phyloP scores from a whole-genome alignment of 2,113 vertebrate species.

The Istiophorus platypterus region DNA sequence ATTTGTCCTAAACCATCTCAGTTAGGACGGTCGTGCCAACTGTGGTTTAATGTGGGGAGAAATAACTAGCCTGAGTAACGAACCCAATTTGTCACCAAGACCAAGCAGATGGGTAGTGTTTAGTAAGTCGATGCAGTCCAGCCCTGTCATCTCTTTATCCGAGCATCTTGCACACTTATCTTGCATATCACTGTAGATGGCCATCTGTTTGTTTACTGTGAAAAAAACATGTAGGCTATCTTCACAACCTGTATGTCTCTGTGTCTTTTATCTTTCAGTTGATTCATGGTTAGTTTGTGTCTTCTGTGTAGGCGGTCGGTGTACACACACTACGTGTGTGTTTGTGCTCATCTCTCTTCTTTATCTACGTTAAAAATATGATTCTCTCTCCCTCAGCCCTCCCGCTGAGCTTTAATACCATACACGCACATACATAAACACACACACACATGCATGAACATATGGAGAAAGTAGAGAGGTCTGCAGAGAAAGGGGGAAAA shows the following conservation, averaged over 20 bases:
- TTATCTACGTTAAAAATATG: conserved; percentile 37
- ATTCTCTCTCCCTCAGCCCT: conserved; percentile 26
- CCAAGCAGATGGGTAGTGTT: conserved; percentile 63
- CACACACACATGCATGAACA: conserved; percentile 34
- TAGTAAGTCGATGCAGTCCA: conserved; percentile 24
- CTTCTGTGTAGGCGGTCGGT: background rate
- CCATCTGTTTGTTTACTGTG: conserved; percentile 49
- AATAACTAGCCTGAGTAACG: conserved; percentile 61
- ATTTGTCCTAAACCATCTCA: conserved; percentile 70
- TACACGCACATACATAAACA: conserved; percentile 21
- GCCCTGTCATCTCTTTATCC: conserved; percentile 44
- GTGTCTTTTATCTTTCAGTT: conserved; percentile 22
- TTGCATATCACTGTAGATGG: conserved; percentile 15
- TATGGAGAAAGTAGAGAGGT: conserved; percentile 41
- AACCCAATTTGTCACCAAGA: conserved; percentile 64
- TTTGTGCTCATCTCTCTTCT: conserved; percentile 30
- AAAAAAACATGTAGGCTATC: conserved; percentile 32
- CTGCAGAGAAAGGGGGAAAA: conserved; percentile 18
- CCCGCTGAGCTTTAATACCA: conserved; percentile 33
- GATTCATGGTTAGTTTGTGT: conserved; percentile 29
- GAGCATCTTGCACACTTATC: conserved; percentile 25
- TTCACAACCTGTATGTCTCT: conserved; percentile 24
- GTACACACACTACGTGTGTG: conserved; percentile 9
- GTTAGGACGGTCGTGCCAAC: conserved; percentile 40
- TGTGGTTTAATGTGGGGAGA: conserved; percentile 47